A percentile compares a stretch with the other conserved stretches of the same genome.
These are phyloP conservation scores for Contarinia nasturtii DNA, from an alignment of 1,140 invertebrate species.

Conservation along the genomic window DNA sequence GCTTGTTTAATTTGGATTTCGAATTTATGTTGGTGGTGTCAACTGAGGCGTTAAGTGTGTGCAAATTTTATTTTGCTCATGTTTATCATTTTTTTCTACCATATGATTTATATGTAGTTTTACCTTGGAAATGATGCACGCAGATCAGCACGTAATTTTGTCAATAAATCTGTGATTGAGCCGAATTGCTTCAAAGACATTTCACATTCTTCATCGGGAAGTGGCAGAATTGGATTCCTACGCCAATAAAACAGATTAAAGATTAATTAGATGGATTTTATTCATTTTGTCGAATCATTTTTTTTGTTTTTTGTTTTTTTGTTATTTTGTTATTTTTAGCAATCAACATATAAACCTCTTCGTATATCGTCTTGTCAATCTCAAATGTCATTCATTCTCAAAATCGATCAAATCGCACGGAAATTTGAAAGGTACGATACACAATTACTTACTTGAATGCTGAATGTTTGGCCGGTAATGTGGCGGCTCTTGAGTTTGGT, in stretches of 20 bases:
- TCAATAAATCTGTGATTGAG: constrained; percentile 69
- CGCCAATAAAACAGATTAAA: constrained; percentile 11
- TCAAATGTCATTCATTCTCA: too few relatives aligned
- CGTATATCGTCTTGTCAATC: too few relatives aligned
- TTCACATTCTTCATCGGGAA: constrained; percentile 39
- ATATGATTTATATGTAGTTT: too few relatives aligned
- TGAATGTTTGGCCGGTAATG: constrained; percentile 18
- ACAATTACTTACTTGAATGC: constrained; percentile 18
- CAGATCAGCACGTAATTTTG: constrained; percentile 68
- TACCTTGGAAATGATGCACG: constrained; percentile 74
- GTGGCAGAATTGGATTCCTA: constrained; percentile 30
- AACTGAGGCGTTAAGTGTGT: too few relatives aligned
- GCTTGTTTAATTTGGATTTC: too few relatives aligned
- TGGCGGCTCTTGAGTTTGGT: constrained; percentile 12
- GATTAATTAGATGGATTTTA: neutral
- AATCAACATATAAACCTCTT: too few relatives aligned
- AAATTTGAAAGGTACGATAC: too few relatives aligned
- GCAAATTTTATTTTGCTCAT: too few relatives aligned
- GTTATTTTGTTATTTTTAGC: too few relatives aligned
- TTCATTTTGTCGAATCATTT: neutral
- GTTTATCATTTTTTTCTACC: too few relatives aligned
- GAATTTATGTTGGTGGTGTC: too few relatives aligned
- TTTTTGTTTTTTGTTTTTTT: neutral
- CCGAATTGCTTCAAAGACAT: constrained; percentile 75
- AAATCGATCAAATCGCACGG: too few relatives aligned